Evolutionary conservation across 2,797 vertebrate genomes (phyloP), one percentile per base, ranked within the genome.

Genomic region (Galago senegalensis): DNA sequence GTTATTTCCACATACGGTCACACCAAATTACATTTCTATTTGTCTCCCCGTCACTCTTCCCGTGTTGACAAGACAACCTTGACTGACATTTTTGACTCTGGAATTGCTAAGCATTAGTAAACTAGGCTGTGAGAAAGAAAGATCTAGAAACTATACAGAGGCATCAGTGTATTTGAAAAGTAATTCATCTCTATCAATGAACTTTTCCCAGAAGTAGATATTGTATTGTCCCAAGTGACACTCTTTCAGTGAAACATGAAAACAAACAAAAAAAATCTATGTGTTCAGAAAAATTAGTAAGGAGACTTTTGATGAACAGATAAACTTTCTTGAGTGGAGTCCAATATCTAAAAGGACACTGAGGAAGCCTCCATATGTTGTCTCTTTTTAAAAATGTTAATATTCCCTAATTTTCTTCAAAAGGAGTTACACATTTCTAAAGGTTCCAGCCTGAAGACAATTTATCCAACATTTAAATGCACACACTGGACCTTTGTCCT

Each of bases 1-100:
- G 43, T 89, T 86, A 94, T 95, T 97, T 95, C 79, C 96, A 69
- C 81, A 61, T 82, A 84, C 13, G 2, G 27, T 95, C 94, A 92
- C 46, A 56, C 49, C 73, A 88, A 76, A 96, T 75, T 73, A 83
- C 91, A 93, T 96, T 85, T 97, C 72, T 76, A 25, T 92, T 89
- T 79, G n/a, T 93, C 43, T 93, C 83, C 49, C 83, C 63, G 73
- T 92, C 91, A 93, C 31, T 79, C 46, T 67, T 67, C 84, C 69
- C 65, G 31, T 34, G 60, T 87, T 82, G 80, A 82, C 67, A 93
- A 85, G 73, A 72, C 91, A 96, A 40, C 31, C 31, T 87, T 60
- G 60, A 53, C 60, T 96, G 94, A 93, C 58, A 67, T 79, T 43
- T 84, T 89, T 96, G 96, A 93, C 72, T 89, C 67, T 87, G 69